Evolutionary conservation across 1,140 invertebrate species (phyloP).

Genomic region (Harlomillsia oculata): DNA sequence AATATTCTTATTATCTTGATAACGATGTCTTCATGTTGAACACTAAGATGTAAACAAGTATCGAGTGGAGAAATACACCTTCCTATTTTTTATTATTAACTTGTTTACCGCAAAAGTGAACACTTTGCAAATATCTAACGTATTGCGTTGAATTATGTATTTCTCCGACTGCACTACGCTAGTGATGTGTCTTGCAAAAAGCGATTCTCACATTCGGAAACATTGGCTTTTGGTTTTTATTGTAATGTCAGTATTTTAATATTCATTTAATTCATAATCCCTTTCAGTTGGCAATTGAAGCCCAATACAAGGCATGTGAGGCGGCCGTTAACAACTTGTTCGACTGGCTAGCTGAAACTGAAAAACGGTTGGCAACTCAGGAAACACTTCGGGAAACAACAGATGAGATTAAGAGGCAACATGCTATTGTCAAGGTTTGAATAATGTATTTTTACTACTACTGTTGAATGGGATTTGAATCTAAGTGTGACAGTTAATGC

Average conservation of each 20-base stretch:
- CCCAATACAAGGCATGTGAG: conserved; percentile 83
- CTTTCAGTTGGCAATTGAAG: conserved; percentile 80
- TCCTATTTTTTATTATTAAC: too few relatives aligned
- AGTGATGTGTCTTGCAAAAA: background rate
- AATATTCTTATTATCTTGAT: too few relatives aligned
- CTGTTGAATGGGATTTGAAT: too few relatives aligned
- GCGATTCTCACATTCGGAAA: background rate
- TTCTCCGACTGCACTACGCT: too few relatives aligned
- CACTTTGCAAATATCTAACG: too few relatives aligned
- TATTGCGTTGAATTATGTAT: too few relatives aligned
- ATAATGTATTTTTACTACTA: background rate
- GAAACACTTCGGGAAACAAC: conserved; percentile 78
- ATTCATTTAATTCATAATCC: too few relatives aligned
- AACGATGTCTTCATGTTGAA: too few relatives aligned
- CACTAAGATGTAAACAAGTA: too few relatives aligned
- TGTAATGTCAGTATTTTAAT: background rate
- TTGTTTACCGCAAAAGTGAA: too few relatives aligned
- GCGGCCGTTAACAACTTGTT: conserved; percentile 72
- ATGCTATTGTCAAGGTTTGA: conserved; percentile 70
- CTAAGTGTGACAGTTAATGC: background rate
- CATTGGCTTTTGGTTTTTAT: background rate
- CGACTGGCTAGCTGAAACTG: conserved; percentile 76
- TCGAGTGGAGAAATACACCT: too few relatives aligned
- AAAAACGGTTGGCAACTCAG: conserved; percentile 76
- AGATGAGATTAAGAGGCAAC: conserved; percentile 78